Conservation (phyloP, 2,888 invertebrate genomes). For the Drosophila mayaguana region DNA sequence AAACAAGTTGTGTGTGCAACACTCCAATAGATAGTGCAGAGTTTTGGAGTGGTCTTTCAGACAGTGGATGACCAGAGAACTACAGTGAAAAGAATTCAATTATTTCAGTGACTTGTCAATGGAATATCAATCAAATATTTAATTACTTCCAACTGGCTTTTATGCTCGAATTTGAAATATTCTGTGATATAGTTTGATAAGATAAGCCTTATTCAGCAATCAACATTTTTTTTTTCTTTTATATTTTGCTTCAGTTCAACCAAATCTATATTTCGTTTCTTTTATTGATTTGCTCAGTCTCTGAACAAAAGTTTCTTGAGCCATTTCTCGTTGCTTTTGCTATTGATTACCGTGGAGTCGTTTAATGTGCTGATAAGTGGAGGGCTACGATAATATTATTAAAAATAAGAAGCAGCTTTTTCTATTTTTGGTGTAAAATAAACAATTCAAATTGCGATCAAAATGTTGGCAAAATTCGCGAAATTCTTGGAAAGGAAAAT, state of each 20-base stretch:
- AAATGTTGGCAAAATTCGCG: background rate
- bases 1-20: background rate
- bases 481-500: background rate
- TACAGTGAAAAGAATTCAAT: background rate
- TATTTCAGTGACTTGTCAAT: background rate
- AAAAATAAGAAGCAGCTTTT: background rate
- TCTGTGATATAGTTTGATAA: background rate
- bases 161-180: background rate
- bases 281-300: background rate
- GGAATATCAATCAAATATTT: background rate
- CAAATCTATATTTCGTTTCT: background rate
- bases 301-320: background rate
- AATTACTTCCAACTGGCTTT: background rate
- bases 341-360: background rate
- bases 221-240: background rate
- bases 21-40: constrained; percentile 8
- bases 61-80: background rate
- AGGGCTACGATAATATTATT: background rate
- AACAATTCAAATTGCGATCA: background rate
- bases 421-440: background rate
- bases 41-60: constrained; percentile 2
- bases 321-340: background rate
- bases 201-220: background rate
- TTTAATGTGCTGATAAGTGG: constrained; percentile 1
- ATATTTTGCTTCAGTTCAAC: no score